Evolutionary conservation across 2,113 vertebrate species (phyloP).

Genomic region (Oncorhynchus clarkii): DNA sequence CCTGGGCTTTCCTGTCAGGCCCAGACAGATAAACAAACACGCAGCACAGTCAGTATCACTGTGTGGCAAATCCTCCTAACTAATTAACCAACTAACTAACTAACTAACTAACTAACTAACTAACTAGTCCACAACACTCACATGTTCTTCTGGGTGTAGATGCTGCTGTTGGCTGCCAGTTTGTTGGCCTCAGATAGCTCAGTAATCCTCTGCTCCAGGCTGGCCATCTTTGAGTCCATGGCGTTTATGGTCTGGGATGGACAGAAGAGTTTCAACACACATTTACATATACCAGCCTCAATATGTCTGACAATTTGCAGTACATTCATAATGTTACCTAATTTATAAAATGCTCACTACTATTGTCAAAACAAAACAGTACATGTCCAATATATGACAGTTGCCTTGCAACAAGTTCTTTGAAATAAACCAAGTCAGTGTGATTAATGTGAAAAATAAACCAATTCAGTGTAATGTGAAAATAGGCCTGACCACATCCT

Average conservation of each 20-base stretch:
- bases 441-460: constrained; percentile 41
- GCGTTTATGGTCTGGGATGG: constrained; percentile 91
- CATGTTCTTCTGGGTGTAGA: constrained; percentile 99
- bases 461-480: constrained; percentile 1
- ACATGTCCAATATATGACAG: not conserved
- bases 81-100: too few species aligned
- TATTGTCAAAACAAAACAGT: constrained; percentile 1
- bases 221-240: constrained; percentile 98
- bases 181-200: constrained; percentile 98
- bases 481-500: constrained; percentile 33
- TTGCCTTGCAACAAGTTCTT: constrained; percentile 23
- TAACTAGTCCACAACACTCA: constrained; percentile 67
- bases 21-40: constrained; percentile 3
- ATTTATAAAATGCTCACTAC: not conserved
- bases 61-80: not conserved
- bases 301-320: not conserved
- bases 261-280: not conserved
- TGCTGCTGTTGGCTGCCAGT: constrained; percentile 95
- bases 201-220: constrained; percentile 94
- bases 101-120: too few species aligned
- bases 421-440: constrained; percentile 57
- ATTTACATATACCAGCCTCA: not conserved
- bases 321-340: not conserved
- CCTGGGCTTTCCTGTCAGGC: constrained; percentile 91
- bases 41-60: not conserved